These are phyloP conservation scores for Gorsachius magnificus DNA, from an alignment of 2,797 vertebrate genomes.

Conservation along the genomic window DNA sequence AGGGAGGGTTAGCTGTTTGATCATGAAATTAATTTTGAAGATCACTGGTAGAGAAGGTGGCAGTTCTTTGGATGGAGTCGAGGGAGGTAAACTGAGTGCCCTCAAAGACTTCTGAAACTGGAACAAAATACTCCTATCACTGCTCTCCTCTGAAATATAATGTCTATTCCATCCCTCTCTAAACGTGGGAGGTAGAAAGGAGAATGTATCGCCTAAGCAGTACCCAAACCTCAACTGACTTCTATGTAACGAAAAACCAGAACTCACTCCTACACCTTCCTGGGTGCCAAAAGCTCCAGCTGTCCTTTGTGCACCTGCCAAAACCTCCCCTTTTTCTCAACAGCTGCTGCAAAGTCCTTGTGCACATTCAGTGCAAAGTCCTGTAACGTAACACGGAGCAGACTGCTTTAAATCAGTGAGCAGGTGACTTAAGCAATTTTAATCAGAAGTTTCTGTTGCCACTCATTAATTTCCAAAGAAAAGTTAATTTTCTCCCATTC, in stretches of 20 bases:
- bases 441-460: not conserved
- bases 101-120: not conserved
- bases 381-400: not conserved
- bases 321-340: slow-evolving; percentile 26
- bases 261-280: slow-evolving; percentile 63
- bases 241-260: slow-evolving; percentile 49
- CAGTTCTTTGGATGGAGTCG: not conserved
- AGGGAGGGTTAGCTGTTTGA: not conserved
- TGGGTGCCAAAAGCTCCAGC: slow-evolving; percentile 65
- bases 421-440: not conserved
- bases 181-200: slow-evolving; percentile 50
- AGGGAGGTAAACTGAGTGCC: not conserved
- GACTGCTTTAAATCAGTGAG: not conserved
- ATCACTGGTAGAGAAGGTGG: not conserved
- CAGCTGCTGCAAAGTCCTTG: slow-evolving; percentile 41
- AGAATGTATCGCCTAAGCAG: slow-evolving; percentile 49
- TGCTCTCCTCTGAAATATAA: not conserved
- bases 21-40: not conserved
- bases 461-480: not conserved
- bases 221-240: slow-evolving; percentile 45
- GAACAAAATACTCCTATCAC: not conserved
- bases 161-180: not conserved
- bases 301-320: slow-evolving; percentile 64
- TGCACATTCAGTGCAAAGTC: not conserved
- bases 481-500: not conserved